Evolutionary conservation across 2,113 vertebrate genomes (phyloP), one percentile per base, ranked within the genome.

Genomic region (Toxotes jaculatrix): DNA sequence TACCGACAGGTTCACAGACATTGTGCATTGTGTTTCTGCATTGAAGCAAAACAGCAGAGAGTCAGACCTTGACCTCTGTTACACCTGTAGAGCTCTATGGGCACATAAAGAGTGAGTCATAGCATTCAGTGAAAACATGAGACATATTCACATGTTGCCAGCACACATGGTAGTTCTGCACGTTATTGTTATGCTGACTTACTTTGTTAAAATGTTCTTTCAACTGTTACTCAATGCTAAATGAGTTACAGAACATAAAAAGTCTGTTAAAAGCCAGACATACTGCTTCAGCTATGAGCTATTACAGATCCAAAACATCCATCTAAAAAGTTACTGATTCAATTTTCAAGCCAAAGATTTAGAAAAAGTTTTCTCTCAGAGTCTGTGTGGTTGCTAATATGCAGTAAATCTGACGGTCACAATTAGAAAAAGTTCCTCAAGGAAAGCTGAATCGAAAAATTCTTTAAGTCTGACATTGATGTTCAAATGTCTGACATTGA

Each of bases 1-100:
- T 1, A 27, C 27, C 1, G 27, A 27, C 27, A 27, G 27, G 27
- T 27, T 27, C 27, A 27, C 27, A 27, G 27, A 27, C 27, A 27
- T 27, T 27, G 27, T 27, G 27, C 27, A 65, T 4, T 51, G 16
- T 23, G 34, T 49, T 43, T 45, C 4, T 42, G 32, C 19, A 32
- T 61, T n/a, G 36, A 38, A 77, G 56, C 56, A 59, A 57, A 75
- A 27, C 64, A 14, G n/a, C 53, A 56, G 23, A 3, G 3, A 57
- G 65, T 61, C 11, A 73, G 71, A 73, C 77, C 60, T 51, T 79
- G 79, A 79, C 57, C 74, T 34, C 16, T 34, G 47, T 74, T 32
- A 42, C 5, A 74, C 43, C 63, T 5, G 23, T 40, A 8, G n/a
- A 12, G 51, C 11, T 66, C 36, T 42, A 74, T n/a, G 53, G 62